Base-by-base conservation (phyloP, 2,797 vertebrate genomes). In the Gymnothorax javanicus region DNA sequence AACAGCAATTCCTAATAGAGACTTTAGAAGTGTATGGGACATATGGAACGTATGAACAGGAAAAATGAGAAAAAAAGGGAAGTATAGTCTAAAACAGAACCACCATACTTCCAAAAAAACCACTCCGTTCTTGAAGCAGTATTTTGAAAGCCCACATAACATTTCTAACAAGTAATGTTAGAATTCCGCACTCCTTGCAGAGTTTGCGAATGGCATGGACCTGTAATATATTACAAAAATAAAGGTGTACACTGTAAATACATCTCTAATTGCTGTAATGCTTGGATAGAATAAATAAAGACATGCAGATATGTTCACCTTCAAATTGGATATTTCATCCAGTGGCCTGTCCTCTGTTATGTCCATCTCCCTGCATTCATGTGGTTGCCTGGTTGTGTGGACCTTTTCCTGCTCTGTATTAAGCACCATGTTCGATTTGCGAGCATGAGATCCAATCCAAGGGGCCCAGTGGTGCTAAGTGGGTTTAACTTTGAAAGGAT, bases 361-460 rank as follows among this genome's bases (percentile, higher is more conserved):
- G 52, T 79, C 75, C 75, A 79, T 79, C 43, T 79, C 75, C 43
- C 7, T 54, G 5, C 15, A 13, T 33, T 33, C n/a, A 52, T 52
- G 13, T 79, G 43, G 75, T 20, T 33, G 43, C 43, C 52, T 79
- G 43, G 75, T n/a, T n/a, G n/a, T n/a, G 15, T 54, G 75, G 43
- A 79, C 15, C 75, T 79, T 79, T 52, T 79, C 33, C 12, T 52
- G 52, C 75, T 83, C 82, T 23, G 50, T 86, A 13, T 64, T 62
- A 7, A 82, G 81, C 25, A 86, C 4, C 6, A 27, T 86, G 25
- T 50, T 27, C 4, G 75, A 58, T 54, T 52, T 86, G 57, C 60
- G 33, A 50, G 84, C 69, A 33, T 85, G 23, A 23, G 33, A 20
- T 50, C 84, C 43, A 71, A 85, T 85, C 84, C 84, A 85, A 8